A percentile compares a stretch with the other conserved stretches of the same genome.
Evolutionary conservation across 1,140 invertebrate species (phyloP).

Genomic region (Drosophila novamexicana): DNA sequence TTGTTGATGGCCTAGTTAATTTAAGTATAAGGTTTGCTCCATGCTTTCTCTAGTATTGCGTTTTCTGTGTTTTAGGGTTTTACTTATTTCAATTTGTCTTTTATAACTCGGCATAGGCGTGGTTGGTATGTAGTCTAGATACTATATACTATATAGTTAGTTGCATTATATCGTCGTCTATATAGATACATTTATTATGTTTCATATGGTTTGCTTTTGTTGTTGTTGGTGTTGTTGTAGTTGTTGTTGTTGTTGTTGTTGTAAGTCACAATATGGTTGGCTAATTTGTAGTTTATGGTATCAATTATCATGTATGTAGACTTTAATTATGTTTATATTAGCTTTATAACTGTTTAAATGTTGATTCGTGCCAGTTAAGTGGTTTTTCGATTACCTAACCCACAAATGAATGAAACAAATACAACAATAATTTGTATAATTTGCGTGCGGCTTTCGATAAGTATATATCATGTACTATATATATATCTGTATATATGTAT

Average conservation of each 20-base stretch:
- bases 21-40: conserved; percentile 40
- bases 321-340: conserved; percentile 20
- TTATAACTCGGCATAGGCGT: conserved; percentile 59
- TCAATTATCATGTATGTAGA: conserved; percentile 44
- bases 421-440: conserved; percentile 27
- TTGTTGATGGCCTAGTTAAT: conserved; percentile 76
- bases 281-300: conserved; percentile 64
- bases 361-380: conserved; percentile 37
- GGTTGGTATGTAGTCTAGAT: conserved; percentile 42
- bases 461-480: conserved; percentile 23
- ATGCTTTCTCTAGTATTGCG: conserved; percentile 26
- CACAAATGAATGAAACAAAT: neutral
- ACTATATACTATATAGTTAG: conserved; percentile 40
- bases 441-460: conserved; percentile 29
- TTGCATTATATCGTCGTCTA: conserved; percentile 47
- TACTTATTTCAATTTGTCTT: neutral
- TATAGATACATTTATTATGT: conserved; percentile 36
- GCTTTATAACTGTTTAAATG: conserved; percentile 28
- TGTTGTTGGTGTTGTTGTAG: conserved; percentile 42
- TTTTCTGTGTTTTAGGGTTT: neutral
- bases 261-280: conserved; percentile 81
- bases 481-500: neutral
- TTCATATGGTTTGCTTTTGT: conserved; percentile 42
- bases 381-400: conserved; percentile 26
- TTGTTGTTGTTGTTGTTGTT: conserved; percentile 36